Base-by-base conservation (phyloP, 1,140 invertebrate genomes). In the Telenomus remus region DNA sequence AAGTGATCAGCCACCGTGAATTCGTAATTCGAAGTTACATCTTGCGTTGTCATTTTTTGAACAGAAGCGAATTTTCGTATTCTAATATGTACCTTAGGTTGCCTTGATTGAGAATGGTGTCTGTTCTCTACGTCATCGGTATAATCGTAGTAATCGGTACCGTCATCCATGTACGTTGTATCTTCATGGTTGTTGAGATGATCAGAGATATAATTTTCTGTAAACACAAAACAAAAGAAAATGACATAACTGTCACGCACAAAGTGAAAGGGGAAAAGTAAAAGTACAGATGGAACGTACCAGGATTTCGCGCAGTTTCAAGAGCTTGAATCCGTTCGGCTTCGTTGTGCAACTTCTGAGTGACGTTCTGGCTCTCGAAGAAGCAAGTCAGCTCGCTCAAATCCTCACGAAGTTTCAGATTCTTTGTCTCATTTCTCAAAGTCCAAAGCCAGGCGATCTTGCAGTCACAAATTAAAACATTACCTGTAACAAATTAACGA, bases 381-480 rank as follows among this genome's bases (percentile, higher is more conserved):
- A 91, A 89, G 83, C 93, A 95, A 59, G 90, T 91, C 34, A 94
- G 88, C 43, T 91, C 88, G 46, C 93, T 91, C 44, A 94, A 86
- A 19, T 91, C 90, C 61, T 90, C 89, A 68, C 90, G 90, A 59
- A 94, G 90, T 78, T 90, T 90, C 61, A 88, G 85, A 80, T 92
- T 93, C 82, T 91, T 91, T 63, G 93, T 94, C 66, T 93, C 92
- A 83, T 94, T 94, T 69, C 90, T 90, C 59, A 95, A 84, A 37
- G 88, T 88, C 84, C 93, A 92, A 85, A 94, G 92, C 94, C 93
- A 95, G 54, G 91, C 89, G 61, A 95, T 86, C 66, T 93, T 91
- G 83, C 93, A 94, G 89, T 95, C 93, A 86, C 94, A 95, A 65
- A 91, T 89, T 86, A 95, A 92, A 82, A 91, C 91, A 88, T 94